Conservation (phyloP, 2,797 vertebrate species). For the Aulostomus chinensis region DNA sequence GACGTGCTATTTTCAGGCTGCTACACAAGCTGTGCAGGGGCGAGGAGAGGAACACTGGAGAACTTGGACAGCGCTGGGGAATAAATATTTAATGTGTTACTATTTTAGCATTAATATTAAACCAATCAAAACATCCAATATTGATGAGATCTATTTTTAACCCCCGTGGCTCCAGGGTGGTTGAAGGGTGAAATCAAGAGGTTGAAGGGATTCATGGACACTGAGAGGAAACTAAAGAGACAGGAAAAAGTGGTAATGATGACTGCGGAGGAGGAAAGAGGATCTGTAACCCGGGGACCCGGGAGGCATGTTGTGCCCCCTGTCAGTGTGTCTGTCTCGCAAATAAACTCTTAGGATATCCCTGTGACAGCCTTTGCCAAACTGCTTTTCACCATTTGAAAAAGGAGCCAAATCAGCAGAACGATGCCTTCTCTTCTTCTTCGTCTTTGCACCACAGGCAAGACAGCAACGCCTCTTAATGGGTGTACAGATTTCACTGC, state of each 20-base stretch:
- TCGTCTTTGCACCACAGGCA: conserved; percentile 38
- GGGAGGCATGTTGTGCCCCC: conserved; percentile 24
- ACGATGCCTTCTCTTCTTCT: conserved; percentile 39
- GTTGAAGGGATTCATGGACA: conserved; percentile 24
- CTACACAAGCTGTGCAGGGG: conserved; percentile 28
- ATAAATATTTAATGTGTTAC: conserved; percentile 81
- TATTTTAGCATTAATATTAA: conserved; percentile 82
- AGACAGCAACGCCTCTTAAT: conserved; percentile 64
- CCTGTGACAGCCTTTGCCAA: conserved; percentile 45
- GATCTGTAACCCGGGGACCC: conserved; percentile 23
- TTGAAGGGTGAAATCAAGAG: conserved; percentile 60
- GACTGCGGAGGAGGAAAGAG: conserved; percentile 35
- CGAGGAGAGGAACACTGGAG: conserved; percentile 14
- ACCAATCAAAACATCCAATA: conserved; percentile 77
- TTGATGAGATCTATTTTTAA: conserved; percentile 78
- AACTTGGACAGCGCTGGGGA: conserved; percentile 46
- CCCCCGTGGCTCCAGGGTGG: conserved; percentile 49
- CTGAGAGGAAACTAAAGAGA: conserved; percentile 10
- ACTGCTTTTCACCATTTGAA: conserved; percentile 52
- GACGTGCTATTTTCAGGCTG: conserved; percentile 48
- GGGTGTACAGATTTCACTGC: conserved; percentile 71
- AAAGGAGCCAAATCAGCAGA: conserved; percentile 64
- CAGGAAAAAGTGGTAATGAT: conserved; percentile 14
- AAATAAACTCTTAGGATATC: conserved; percentile 27
- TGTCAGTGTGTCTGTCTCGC: conserved; percentile 22